phyloP scores from a whole-genome alignment of 2,888 invertebrate species.

The Lagria hirta region DNA sequence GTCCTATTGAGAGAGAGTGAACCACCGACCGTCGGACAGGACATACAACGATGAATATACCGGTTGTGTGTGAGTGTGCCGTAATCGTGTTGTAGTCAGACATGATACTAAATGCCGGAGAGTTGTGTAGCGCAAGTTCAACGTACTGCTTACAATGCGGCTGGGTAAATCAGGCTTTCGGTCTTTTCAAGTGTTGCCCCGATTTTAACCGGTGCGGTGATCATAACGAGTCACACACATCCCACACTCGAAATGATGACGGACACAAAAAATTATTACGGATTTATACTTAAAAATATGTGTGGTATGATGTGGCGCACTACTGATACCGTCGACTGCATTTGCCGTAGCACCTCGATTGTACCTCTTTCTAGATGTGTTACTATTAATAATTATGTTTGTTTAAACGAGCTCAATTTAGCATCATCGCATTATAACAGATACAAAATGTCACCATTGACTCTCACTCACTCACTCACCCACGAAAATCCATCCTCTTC shows the following conservation, averaged over 20 bases:
- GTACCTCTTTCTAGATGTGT: conserved; percentile 29
- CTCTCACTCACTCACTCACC: neutral
- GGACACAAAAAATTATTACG: conserved; percentile 21
- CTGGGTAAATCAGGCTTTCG: conserved; percentile 45
- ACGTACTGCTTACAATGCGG: conserved; percentile 48
- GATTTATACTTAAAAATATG: too few relatives aligned
- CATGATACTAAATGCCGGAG: conserved; percentile 25
- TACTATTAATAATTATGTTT: conserved; percentile 31
- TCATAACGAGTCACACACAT: conserved; percentile 18
- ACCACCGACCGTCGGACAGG: conserved; percentile 27
- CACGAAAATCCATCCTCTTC: too few relatives aligned
- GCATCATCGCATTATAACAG: conserved; percentile 32
- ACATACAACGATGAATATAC: conserved; percentile 9
- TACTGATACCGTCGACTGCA: conserved; percentile 8
- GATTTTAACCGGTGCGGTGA: conserved; percentile 36
- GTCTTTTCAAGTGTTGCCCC: conserved; percentile 42
- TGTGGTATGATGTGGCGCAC: too few relatives aligned
- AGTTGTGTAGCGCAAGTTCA: conserved; percentile 42
- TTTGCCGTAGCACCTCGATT: conserved; percentile 22
- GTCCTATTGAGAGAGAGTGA: conserved; percentile 33
- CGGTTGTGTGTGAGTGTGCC: conserved; percentile 26
- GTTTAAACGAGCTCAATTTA: conserved; percentile 35
- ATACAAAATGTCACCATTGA: conserved; percentile 36
- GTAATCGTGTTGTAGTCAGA: conserved; percentile 33
- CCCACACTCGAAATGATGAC: conserved; percentile 31